A percentile compares a stretch with the other conserved stretches of the same genome.
These are phyloP conservation scores for Zosterops pallidus DNA, from an alignment of 2,113 vertebrate species.

Conservation along the genomic window DNA sequence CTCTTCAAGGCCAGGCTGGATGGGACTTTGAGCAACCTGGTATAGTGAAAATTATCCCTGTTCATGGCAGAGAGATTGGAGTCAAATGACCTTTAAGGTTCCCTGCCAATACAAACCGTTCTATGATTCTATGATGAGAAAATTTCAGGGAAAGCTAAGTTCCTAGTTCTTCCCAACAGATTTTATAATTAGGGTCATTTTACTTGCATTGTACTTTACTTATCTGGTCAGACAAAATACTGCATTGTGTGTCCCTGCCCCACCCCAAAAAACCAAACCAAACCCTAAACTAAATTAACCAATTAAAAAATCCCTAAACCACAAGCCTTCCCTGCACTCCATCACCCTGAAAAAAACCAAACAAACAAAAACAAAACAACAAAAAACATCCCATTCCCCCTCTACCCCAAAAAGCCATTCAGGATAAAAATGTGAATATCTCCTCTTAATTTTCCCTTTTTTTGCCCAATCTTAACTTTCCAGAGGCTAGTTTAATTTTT, in stretches of 20 bases:
- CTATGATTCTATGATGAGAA: not conserved
- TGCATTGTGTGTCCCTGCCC: rapidly evolving
- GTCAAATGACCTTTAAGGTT: not conserved
- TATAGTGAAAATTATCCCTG: not conserved
- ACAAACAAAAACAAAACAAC: not conserved
- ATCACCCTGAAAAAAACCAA: too few species aligned
- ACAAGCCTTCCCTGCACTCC: not conserved
- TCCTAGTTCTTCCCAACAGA: not conserved
- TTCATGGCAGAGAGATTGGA: not conserved
- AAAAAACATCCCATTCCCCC: not conserved
- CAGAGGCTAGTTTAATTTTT: not conserved
- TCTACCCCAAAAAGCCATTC: not conserved
- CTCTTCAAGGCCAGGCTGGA: not conserved
- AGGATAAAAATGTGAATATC: not conserved
- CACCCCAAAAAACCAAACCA: not conserved
- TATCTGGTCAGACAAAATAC: not conserved
- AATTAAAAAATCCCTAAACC: not conserved
- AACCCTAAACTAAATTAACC: not conserved
- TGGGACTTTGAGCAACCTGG: not conserved
- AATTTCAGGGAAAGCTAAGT: not conserved
- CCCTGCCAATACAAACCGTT: not conserved
- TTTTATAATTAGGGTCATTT: not conserved
- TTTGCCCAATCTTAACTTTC: not conserved
- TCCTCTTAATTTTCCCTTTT: not conserved
- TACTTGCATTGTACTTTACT: not conserved